These are phyloP conservation scores for Pinctada fucata DNA, from an alignment of 2,888 invertebrate genomes.

Conservation along the genomic window DNA sequence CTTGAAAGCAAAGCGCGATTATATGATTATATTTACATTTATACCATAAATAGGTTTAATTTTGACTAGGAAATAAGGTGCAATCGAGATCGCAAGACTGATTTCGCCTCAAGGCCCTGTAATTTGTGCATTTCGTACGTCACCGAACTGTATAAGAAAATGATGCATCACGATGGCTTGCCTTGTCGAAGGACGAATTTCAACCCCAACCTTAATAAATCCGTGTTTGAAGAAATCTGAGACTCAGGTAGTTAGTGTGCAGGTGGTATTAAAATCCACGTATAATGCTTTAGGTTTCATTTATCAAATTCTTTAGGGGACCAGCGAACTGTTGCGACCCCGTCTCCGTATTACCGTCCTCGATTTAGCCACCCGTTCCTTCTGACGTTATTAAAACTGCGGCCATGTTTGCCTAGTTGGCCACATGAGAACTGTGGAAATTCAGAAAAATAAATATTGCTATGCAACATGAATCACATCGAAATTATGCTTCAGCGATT, in stretches of 20 bases:
- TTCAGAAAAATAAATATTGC: conserved; percentile 11
- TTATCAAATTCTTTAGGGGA: conserved; percentile 32
- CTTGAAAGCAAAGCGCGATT: neutral
- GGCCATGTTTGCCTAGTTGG: neutral
- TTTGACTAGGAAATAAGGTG: no score
- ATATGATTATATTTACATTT: no score
- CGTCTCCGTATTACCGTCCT: conserved; percentile 10
- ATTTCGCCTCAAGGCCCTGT: neutral
- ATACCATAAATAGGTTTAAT: no score
- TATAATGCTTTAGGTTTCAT: conserved; percentile 26
- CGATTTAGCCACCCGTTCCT: neutral
- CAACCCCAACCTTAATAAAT: conserved; percentile 23
- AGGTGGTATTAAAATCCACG: conserved; percentile 28
- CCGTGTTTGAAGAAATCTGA: conserved; percentile 20
- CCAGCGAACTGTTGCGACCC: conserved; percentile 33
- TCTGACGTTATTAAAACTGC: neutral
- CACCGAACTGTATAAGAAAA: neutral
- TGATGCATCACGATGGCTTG: conserved; percentile 6
- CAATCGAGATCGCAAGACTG: no score
- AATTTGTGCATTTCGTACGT: neutral
- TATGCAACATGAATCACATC: conserved; percentile 2
- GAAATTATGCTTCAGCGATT: conserved; percentile 6
- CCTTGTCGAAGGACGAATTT: neutral
- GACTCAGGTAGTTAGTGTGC: conserved; percentile 23
- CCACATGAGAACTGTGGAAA: conserved; percentile 3